Evolutionary conservation across 2,888 invertebrate genomes (phyloP), one percentile per base, ranked within the genome.

Genomic region (Leptinotarsa peninsularis): DNA sequence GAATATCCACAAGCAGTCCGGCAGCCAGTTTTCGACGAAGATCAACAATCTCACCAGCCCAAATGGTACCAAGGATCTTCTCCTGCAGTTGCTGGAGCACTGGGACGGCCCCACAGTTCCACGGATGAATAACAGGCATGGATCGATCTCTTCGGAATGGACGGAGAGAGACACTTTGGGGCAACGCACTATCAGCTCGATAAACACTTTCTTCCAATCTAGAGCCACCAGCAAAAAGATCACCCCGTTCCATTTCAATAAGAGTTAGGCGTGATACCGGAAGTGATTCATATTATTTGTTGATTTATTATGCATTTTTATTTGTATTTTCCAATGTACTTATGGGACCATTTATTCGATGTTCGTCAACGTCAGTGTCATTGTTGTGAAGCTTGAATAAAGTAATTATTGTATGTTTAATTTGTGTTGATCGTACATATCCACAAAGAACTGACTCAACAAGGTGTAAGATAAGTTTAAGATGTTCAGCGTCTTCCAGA

Each of bases 81-180:
- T 95, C 56, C 85, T 95, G 49, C 93, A 94, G 85, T 89, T 95
- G 74, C 87, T 95, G 69, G 93, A 94, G 81, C 94, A 94, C 85
- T 95, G 95, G 93, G 94, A 94, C 66, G 93, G 92, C n/a, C 90
- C 89, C 86, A 80, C 89, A 87, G 82, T 89, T 4, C 79, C 81
- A 7, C 89, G 91, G 77, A 89, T 92, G 4, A 90, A 90, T 21
- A 91, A 91, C 0, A 85, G 91, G 56, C 93, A 94, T 81, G 93
- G 94, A 83, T 94, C 94, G 21, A 91, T 95, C 81, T 94, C 95
- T 49, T 89, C 93, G 70, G 95, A 95, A 83, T 94, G 93, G 92
- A 92, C 93, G 43, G 91, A 93, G 14, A 91, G 92, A 27, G 93
- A 94, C 81, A 92, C 92, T 77, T 89, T 95, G 70, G 94, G 94